Percentiles rank a stretch among this genome's conserved stretches.
Conservation (phyloP, 2,888 invertebrate genomes). For the Lissonota sp. region DNA sequence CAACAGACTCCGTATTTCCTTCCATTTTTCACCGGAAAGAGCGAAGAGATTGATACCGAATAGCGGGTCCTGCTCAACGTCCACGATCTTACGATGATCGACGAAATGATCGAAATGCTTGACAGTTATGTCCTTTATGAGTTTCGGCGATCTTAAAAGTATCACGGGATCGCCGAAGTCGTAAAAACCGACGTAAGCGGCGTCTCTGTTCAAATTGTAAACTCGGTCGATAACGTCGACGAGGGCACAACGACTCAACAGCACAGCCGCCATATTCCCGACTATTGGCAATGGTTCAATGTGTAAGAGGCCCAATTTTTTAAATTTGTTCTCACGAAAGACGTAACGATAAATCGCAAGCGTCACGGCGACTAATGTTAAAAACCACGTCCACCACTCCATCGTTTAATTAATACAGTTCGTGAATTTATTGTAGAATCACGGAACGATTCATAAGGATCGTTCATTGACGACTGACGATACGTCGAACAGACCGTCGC, state of each 20-base stretch:
- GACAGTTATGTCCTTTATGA: constrained; percentile 75
- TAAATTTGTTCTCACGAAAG: constrained; percentile 45
- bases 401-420: no score
- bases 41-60: no score
- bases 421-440: no score
- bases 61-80: no score
- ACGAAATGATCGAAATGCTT: constrained; percentile 77
- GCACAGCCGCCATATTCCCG: constrained; percentile 60
- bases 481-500: no score
- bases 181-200: constrained; percentile 74
- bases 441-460: no score
- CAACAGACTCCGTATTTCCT: no score
- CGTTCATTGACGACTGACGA: no score
- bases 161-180: constrained; percentile 72
- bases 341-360: not conserved
- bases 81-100: constrained; percentile 65
- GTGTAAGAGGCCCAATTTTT: constrained; percentile 69
- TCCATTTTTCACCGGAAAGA: no score
- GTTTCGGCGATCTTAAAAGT: constrained; percentile 76
- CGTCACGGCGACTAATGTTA: no score
- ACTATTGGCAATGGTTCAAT: constrained; percentile 55
- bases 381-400: no score
- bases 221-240: constrained; percentile 30
- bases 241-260: constrained; percentile 45
- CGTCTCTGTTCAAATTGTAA: constrained; percentile 66